Evolutionary conservation across 2,113 vertebrate species (phyloP).

Genomic region (Hippoglossus stenolepis): DNA sequence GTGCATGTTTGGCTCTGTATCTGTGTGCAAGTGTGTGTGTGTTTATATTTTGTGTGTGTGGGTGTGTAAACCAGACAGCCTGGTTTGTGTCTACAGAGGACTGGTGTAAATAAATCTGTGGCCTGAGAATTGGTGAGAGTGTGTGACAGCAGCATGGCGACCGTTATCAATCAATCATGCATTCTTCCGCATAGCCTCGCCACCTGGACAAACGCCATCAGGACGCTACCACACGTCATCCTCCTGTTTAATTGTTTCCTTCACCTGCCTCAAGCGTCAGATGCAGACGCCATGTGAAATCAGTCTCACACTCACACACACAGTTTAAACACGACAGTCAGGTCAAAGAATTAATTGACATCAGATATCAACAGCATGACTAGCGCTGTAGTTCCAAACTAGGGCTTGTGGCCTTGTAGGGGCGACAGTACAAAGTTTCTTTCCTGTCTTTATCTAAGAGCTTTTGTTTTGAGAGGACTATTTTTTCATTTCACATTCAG

Average conservation of each 20-base stretch:
- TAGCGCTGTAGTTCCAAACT: constrained; percentile 3
- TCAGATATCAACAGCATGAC: constrained; percentile 49
- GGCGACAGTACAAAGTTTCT: not conserved
- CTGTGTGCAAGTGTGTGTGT: constrained; percentile 72
- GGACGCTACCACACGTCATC: constrained; percentile 68
- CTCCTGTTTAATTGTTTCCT: constrained; percentile 80
- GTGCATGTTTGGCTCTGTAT: constrained; percentile 58
- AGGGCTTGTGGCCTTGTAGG: constrained; percentile 9
- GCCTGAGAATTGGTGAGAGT: constrained; percentile 56
- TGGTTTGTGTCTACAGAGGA: constrained; percentile 66
- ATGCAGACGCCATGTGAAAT: constrained; percentile 44
- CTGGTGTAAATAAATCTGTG: constrained; percentile 80
- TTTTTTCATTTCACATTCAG: not conserved
- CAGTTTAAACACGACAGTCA: constrained; percentile 39
- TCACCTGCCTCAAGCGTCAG: constrained; percentile 69
- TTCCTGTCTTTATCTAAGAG: not conserved
- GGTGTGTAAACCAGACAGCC: constrained; percentile 74
- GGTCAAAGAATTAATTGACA: constrained; percentile 45
- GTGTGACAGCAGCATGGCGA: constrained; percentile 69
- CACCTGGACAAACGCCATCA: constrained; percentile 62
- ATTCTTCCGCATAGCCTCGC: constrained; percentile 63
- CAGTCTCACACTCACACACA: constrained; percentile 40
- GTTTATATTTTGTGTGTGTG: constrained; percentile 77
- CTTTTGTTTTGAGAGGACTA: not conserved
- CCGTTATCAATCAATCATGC: constrained; percentile 77